Percentiles rank a stretch among this genome's conserved stretches.
These are phyloP conservation scores for Stigmatopora argus DNA, from an alignment of 2,113 vertebrate genomes.

Conservation along the genomic window DNA sequence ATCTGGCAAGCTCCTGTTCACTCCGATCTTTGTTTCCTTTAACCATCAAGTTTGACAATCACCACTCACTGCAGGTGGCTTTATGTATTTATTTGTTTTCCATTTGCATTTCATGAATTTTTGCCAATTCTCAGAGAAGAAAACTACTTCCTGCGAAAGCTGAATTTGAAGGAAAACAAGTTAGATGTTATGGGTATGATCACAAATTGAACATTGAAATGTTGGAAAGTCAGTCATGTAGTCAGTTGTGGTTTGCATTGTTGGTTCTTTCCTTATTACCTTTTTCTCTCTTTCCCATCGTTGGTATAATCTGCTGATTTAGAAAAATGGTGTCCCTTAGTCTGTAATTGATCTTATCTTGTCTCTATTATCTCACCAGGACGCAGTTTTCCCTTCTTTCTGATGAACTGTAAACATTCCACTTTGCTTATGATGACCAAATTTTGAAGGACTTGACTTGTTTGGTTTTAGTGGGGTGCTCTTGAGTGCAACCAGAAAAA, in stretches of 20 bases:
- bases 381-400: background rate
- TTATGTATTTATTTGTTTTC: background rate
- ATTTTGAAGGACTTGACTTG: too few species aligned
- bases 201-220: background rate
- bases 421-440: background rate
- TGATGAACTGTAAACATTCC: background rate
- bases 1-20: slow-evolving; percentile 29
- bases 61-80: background rate
- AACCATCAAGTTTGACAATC: background rate
- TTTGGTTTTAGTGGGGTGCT: too few species aligned
- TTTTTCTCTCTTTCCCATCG: too few species aligned
- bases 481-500: background rate
- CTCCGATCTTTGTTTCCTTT: slow-evolving; percentile 18
- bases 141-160: background rate
- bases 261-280: background rate
- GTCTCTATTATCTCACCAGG: background rate
- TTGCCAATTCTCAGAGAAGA: background rate
- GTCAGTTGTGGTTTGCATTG: background rate
- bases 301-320: background rate
- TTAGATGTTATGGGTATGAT: background rate
- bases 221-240: background rate
- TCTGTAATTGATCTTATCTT: background rate
- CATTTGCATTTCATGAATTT: background rate
- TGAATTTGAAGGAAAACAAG: background rate
- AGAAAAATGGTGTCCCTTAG: background rate